Percentiles rank a stretch among this genome's conserved stretches.
Evolutionary conservation across 2,113 vertebrate genomes (phyloP).

Genomic region (Patagioenas fasciata): DNA sequence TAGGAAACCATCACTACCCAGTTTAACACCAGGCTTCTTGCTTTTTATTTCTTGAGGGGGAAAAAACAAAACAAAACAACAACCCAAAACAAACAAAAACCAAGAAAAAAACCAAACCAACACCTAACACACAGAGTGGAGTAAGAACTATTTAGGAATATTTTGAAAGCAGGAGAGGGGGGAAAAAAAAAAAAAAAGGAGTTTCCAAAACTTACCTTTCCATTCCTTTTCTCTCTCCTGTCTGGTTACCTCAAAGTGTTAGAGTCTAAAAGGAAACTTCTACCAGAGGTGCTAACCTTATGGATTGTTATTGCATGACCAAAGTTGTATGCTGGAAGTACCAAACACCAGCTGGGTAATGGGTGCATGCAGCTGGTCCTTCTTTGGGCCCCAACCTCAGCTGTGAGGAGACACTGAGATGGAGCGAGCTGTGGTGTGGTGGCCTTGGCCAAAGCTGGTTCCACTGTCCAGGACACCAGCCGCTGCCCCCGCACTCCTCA

Average conservation of each 20-base stretch:
- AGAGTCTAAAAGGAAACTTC: neutral
- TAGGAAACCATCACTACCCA: neutral
- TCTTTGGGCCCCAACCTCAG: neutral
- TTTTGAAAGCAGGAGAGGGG: neutral
- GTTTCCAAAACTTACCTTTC: neutral
- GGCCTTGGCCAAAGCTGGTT: accelerated
- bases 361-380: neutral
- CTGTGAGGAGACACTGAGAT: neutral
- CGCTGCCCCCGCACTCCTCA: neutral
- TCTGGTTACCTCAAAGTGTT: neutral
- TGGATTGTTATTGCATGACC: neutral
- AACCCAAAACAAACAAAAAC: too few relatives aligned
- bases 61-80: too few relatives aligned
- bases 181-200: neutral
- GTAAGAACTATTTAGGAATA: neutral
- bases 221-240: neutral
- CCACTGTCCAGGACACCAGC: neutral
- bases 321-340: neutral
- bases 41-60: neutral
- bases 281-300: neutral
- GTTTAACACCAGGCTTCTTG: neutral
- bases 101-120: neutral
- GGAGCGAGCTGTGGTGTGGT: neutral
- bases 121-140: too few relatives aligned
- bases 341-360: neutral